Conservation (phyloP, 2,797 vertebrate species). For the Neosilurus mollespiculum region DNA sequence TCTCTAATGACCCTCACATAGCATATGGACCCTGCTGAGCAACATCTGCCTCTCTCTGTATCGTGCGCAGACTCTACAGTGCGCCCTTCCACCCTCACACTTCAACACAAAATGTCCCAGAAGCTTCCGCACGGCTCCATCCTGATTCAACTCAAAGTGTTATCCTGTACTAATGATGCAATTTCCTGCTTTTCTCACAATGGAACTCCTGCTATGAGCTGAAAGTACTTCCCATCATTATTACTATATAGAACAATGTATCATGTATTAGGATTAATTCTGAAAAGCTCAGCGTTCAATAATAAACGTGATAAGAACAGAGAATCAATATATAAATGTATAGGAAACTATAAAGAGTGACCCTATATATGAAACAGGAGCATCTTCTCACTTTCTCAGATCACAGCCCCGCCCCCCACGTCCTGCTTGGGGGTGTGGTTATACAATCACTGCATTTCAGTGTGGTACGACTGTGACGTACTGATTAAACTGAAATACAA, state of each 20-base stretch:
- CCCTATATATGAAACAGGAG: background rate
- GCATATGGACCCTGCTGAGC: conserved; percentile 39
- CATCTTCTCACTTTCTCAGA: background rate
- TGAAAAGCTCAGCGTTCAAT: background rate
- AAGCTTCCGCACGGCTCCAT: background rate
- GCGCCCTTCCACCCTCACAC: too few relatives aligned
- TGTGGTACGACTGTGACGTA: background rate
- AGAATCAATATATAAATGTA: background rate
- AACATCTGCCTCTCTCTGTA: conserved; percentile 38
- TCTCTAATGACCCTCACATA: conserved; percentile 37
- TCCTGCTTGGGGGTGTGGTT: background rate
- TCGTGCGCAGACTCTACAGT: conserved; percentile 15
- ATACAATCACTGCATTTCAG: background rate
- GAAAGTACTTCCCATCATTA: background rate
- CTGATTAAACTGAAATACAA: background rate
- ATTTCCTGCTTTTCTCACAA: background rate
- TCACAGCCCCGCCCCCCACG: background rate
- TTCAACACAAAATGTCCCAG: background rate
- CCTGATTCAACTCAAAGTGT: background rate
- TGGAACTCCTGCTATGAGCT: background rate
- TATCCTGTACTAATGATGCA: background rate
- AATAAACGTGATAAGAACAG: background rate
- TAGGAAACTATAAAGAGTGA: background rate
- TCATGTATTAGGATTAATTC: background rate
- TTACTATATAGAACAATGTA: background rate